A percentile compares a stretch with the other conserved stretches of the same genome.
phyloP scores from a whole-genome alignment of 2,113 vertebrate species.

The Psettodes erumei region DNA sequence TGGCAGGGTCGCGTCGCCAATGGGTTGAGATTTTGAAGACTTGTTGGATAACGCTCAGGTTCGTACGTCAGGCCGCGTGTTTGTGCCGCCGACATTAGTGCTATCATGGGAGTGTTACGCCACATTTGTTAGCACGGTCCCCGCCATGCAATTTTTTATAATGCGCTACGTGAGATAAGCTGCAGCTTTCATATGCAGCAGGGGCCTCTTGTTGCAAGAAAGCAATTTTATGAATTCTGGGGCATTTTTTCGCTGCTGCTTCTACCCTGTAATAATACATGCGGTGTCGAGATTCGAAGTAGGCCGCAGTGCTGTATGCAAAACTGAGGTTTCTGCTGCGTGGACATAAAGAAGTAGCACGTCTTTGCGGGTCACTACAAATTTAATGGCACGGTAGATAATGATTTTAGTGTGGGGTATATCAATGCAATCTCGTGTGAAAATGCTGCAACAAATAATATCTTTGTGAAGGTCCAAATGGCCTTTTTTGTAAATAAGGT shows the following conservation, averaged over 20 bases:
- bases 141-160: too few species aligned
- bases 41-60: too few species aligned
- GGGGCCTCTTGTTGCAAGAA: slow-evolving; percentile 16
- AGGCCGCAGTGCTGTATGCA: slow-evolving; percentile 16
- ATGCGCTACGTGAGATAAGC: background rate
- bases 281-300: slow-evolving; percentile 43
- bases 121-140: background rate
- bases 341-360: slow-evolving; percentile 1
- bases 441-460: background rate
- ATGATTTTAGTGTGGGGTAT: background rate
- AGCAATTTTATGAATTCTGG: slow-evolving; percentile 45
- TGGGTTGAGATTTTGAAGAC: background rate
- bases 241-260: slow-evolving; percentile 37
- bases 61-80: too few species aligned
- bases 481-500: background rate
- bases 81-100: background rate
- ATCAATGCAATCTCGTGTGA: background rate
- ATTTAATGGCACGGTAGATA: background rate
- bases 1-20: background rate
- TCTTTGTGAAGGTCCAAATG: background rate
- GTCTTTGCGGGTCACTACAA: background rate
- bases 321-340: slow-evolving; percentile 8
- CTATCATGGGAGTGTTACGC: background rate
- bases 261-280: slow-evolving; percentile 28
- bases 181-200: slow-evolving; percentile 23